Base-by-base conservation (phyloP, 2,888 invertebrate genomes). In the Aspidiotus rigidus region DNA sequence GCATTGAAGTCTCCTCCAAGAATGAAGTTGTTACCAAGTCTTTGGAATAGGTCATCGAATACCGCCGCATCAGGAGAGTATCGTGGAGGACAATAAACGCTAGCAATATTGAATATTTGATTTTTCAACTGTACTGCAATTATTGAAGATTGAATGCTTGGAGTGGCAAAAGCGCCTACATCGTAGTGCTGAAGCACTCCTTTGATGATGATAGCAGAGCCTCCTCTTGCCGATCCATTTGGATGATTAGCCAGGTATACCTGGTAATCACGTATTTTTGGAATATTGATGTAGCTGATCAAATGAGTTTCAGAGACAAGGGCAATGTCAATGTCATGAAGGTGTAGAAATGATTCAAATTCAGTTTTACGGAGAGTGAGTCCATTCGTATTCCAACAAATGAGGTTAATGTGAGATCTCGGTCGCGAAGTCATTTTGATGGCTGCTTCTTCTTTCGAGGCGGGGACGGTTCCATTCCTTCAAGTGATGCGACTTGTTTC, bases 331-430 rank as follows among this genome's bases (percentile, higher is more conserved):
- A 56, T 16, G 16, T 56, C 16, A 56, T 56, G 56, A 15, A 56
- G 56, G 16, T 56, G 56, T 11, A 56, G 56, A 56, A 56, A 56
- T 11, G 56, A 56, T 15, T 56, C 13, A 11, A 56, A 10, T 56
- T 56, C 56, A 8, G 16, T 56, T 56, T 56, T 56, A 15, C 15
- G 13, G 16, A 15, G 16, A 15, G 56, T 15, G n/a, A 56, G 56
- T 15, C 56, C 56, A 56, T 16, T 56, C n/a, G 56, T 16, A 56
- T 56, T 56, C 56, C 56, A 56, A 56, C 56, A 56, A 16, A 56
- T 56, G 16, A 56, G 13, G 13, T 56, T 56, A 10, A 56, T 8
- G 8, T 8, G 16, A 16, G 13, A 15, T 56, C 8, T 56, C 13
- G 16, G 11, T 44, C 49, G 49, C 49, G 49, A 44, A 44, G 49